A percentile compares a stretch with the other conserved stretches of the same genome.
phyloP scores from a whole-genome alignment of 2,888 invertebrate species.

The Rhamphomyia laevipes region DNA sequence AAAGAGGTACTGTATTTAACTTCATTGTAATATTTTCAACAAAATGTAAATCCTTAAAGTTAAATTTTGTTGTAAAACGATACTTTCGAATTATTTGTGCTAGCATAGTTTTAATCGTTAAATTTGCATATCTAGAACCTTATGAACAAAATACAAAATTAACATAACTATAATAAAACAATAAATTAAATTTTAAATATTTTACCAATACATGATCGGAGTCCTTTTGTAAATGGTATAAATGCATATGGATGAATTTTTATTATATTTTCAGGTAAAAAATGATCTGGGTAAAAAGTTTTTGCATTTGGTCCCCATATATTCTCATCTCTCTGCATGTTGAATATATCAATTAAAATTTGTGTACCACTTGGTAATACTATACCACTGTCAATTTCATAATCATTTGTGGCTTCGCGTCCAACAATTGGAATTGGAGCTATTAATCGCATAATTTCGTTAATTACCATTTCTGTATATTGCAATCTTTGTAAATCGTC shows the following conservation, averaged over 20 bases:
- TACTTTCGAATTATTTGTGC: too few relatives aligned
- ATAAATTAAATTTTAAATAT: neutral
- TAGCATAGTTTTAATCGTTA: too few relatives aligned
- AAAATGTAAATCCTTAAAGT: too few relatives aligned
- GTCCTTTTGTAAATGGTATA: slow-evolving; percentile 33
- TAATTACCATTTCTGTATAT: slow-evolving; percentile 5
- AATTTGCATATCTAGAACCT: too few relatives aligned
- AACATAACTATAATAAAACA: too few relatives aligned
- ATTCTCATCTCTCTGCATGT: slow-evolving; percentile 28
- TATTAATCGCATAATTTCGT: slow-evolving; percentile 5
- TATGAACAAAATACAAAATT: too few relatives aligned
- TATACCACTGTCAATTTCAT: neutral
- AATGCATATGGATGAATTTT: slow-evolving; percentile 30
- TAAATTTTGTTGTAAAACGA: too few relatives aligned
- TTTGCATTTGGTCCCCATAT: slow-evolving; percentile 33
- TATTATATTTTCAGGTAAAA: slow-evolving; percentile 28
- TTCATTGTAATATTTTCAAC: too few relatives aligned
- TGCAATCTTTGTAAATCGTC: slow-evolving; percentile 4
- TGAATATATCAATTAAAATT: slow-evolving; percentile 22
- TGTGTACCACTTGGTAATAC: slow-evolving; percentile 10
- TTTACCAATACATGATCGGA: slow-evolving; percentile 31
- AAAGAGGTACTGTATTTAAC: too few relatives aligned
- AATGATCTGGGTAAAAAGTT: slow-evolving; percentile 32
- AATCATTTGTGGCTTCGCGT: neutral
- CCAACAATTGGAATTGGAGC: slow-evolving; percentile 6